Base-by-base conservation (phyloP, 2,113 vertebrate species). In the Oceanodroma tethys region DNA sequence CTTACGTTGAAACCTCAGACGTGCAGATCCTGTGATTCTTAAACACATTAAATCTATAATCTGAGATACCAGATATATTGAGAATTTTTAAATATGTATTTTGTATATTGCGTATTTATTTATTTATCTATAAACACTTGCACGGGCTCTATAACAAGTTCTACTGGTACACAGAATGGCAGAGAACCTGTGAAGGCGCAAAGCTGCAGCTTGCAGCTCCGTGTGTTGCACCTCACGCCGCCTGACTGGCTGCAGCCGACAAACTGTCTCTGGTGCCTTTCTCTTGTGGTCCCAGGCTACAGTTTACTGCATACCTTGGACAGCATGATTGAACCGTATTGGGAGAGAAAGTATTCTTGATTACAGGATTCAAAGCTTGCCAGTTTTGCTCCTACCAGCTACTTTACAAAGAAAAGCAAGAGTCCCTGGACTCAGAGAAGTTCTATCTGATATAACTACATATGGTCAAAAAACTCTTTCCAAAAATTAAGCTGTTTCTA, bases 1-100 rank as follows among this genome's bases (percentile, higher is more conserved):
- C 58, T 40, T 60, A 6, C 58, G 45, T 11, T 68, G 68, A 84
- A 82, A 42, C 53, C 88, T 93, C 48, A 1, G n/a, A 71, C 56
- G 22, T 21, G 27, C 59, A 79, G 29, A 23, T 25, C 29, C 63
- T n/a, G 52, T 45, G 7, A 2, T 38, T 65, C 65, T 78, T 48
- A 47, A 73, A 70, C 20, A 16, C 32, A 4, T 45, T 18, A 20
- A 50, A 45, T 13, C 47, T 62, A 7, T 45, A 13, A 47, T 42
- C 58, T 16, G 36, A 40, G 43, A 3, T 32, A 32, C 4, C 65
- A 48, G 67, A 14, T 22, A 7, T 5, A 23, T 9, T 12, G 56
- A 75, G 43, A 18, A 2, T 6, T 34, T 42, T 59, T 32, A 1
- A 68, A 43, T 3, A 1, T 0, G 0, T 17, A 7, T 25, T 86